Evolutionary conservation across 1,140 invertebrate genomes (phyloP).

Genomic region (Geopemphigus sp.): DNA sequence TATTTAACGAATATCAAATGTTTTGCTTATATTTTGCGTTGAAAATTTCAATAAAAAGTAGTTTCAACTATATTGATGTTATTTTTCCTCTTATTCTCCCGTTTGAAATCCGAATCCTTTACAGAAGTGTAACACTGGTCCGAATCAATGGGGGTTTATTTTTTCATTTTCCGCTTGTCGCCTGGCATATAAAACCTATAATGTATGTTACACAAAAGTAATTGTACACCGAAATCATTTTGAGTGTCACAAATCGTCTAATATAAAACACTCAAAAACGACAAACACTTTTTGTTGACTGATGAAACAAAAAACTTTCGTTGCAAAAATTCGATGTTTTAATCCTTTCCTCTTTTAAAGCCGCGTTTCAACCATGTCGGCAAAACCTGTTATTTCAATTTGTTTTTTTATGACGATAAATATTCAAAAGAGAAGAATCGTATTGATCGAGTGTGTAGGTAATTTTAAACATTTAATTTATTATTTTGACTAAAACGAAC

Average conservation of each 20-base stretch:
- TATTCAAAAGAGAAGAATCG: no score
- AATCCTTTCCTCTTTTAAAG: no score
- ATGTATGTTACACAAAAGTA: background rate
- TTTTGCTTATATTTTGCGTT: slow-evolving; percentile 28
- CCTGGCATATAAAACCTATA: background rate
- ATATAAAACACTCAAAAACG: background rate
- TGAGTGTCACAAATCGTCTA: slow-evolving; percentile 5
- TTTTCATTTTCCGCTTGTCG: background rate
- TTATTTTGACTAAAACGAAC: background rate
- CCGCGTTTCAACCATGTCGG: no score
- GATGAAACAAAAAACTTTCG: background rate
- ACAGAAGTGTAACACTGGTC: background rate
- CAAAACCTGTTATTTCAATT: no score
- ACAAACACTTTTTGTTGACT: background rate
- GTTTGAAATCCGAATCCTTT: slow-evolving; percentile 17
- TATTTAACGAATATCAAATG: slow-evolving; percentile 1
- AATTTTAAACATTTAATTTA: no score
- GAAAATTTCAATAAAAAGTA: slow-evolving; percentile 34
- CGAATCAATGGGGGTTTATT: background rate
- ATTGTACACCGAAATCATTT: slow-evolving; percentile 23
- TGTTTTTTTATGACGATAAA: no score
- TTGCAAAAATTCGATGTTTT: background rate
- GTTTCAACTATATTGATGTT: slow-evolving; percentile 14
- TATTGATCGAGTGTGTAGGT: no score
- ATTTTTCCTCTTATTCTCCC: background rate